Evolutionary conservation across 2,797 vertebrate species (phyloP), one percentile per base, ranked within the genome.

Genomic region (Poecilia wingei): DNA sequence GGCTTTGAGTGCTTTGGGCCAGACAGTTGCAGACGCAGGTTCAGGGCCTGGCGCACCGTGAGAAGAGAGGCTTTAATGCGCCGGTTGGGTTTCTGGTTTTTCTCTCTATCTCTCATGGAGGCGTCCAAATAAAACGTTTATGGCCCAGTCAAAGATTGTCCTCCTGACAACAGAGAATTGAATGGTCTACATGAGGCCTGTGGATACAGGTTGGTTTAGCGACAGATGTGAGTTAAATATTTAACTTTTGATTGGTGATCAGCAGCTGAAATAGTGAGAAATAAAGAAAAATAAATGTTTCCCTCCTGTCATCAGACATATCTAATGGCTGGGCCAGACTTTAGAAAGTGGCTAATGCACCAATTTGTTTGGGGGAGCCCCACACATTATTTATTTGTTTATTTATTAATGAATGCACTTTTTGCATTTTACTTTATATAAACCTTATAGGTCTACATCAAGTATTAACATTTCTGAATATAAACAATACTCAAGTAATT

Each of bases 21-120:
- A 88, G 90, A 82, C 82, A 53, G 82, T 59, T 74, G 86, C 85
- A 90, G 89, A 88, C 69, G n/a, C 79, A 75, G 82, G 80, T 78
- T 83, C 81, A 36, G 33, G 86, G 87, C 55, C n/a, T 59, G 55
- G n/a, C 55, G n/a, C 31, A 64, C 59, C 31, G 82, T 87, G 80
- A 80, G 74, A 84, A 81, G 78, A 89, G 88, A 89, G 83, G 83
- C 76, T 90, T 94, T 94, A 94, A 92, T 92, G 86, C 77, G 22
- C 73, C 73, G 76, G 87, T 89, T 88, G 81, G 71, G 89, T 91
- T 90, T 92, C 94, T 95, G 95, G 87, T 93, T 94, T 94, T 92
- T 80, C 79, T 95, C 93, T 90, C 76, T 71, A 71, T 71, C 68
- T 80, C 55, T 92, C 77, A 75, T 80, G 46, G 84, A 88, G 84